Conservation (phyloP, 2,113 vertebrate genomes). For the Lutjanus erythropterus region DNA sequence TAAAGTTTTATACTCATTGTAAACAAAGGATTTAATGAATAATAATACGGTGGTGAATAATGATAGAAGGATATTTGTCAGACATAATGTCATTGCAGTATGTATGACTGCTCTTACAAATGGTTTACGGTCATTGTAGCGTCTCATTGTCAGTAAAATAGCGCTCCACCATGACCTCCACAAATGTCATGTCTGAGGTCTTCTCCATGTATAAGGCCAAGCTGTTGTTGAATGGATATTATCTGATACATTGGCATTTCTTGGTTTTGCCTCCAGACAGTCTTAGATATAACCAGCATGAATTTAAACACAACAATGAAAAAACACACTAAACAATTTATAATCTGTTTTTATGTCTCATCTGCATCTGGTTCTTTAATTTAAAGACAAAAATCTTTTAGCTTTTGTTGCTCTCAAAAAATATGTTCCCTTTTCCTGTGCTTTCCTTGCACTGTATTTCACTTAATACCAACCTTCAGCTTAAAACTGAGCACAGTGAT, state of each 20-base stretch:
- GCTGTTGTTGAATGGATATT: slow-evolving; percentile 16
- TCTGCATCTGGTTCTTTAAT: too few relatives aligned
- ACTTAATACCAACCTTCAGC: too few relatives aligned
- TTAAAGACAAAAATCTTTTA: too few relatives aligned
- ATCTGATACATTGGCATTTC: not conserved
- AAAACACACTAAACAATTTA: not conserved
- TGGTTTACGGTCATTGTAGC: slow-evolving; percentile 34
- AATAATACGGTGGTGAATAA: slow-evolving; percentile 8
- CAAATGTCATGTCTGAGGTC: slow-evolving; percentile 47
- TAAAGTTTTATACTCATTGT: not conserved
- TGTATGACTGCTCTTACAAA: slow-evolving; percentile 28
- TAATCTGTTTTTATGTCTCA: not conserved
- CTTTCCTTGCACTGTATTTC: too few relatives aligned
- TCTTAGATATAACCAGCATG: not conserved
- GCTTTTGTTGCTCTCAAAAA: too few relatives aligned
- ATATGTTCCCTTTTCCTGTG: too few relatives aligned
- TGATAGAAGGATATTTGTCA: slow-evolving; percentile 25
- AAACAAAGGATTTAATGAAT: slow-evolving; percentile 26
- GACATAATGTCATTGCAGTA: slow-evolving; percentile 11
- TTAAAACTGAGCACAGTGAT: too few relatives aligned
- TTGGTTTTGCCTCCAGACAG: not conserved
- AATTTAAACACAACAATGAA: not conserved
- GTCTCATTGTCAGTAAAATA: slow-evolving; percentile 45
- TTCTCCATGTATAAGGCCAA: slow-evolving; percentile 9
- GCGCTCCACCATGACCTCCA: slow-evolving; percentile 17